Evolutionary conservation across 2,888 invertebrate species (phyloP), one percentile per base, ranked within the genome.

Genomic region (Flexamia atlantica): DNA sequence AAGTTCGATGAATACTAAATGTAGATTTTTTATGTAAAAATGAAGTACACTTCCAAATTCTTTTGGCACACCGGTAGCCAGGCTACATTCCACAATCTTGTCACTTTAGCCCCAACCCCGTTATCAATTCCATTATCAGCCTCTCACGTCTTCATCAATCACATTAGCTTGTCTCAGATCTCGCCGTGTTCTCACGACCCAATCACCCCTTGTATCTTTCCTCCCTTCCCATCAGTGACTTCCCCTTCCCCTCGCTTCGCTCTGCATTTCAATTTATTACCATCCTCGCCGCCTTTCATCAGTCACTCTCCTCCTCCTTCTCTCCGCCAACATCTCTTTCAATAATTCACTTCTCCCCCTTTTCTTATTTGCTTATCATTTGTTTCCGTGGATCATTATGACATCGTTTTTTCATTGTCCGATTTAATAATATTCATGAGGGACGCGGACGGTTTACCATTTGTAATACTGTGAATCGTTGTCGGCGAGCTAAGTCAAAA

Each of bases 201-300:
- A 76, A 42, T 76, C 76, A 76, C 76, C 79, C 76, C 50, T 79
- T 79, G 57, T 57, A 50, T 79, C 79, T 79, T 32, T 50, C 50
- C 76, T 28, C 76, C 50, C 76, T 10, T 23, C 25, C 36, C 36
- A 50, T 25, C 76, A 50, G 28, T 25, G 76, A 50, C 72, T 76
- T 50, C n/a, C 42, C 76, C 50, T 25, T 14, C 79, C 50, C 12
- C 53, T 79, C 79, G 50, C 36, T 36, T 57, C 36, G 79, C 79
- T 79, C 79, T 57, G 79, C 79, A 79, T 79, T 79, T 79, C 79
- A 79, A 79, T 79, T 79, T 79, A 79, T 57, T 53, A 57, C 79
- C 5, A 9, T 42, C 76, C 76, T 46, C 46, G 50, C 46, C 50
- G 23, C 76, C 57, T 79, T 79, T 79, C 79, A 50, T 79, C 57